Base-by-base conservation (phyloP, 1,140 invertebrate species). In the Anoplolepis gracilipes region DNA sequence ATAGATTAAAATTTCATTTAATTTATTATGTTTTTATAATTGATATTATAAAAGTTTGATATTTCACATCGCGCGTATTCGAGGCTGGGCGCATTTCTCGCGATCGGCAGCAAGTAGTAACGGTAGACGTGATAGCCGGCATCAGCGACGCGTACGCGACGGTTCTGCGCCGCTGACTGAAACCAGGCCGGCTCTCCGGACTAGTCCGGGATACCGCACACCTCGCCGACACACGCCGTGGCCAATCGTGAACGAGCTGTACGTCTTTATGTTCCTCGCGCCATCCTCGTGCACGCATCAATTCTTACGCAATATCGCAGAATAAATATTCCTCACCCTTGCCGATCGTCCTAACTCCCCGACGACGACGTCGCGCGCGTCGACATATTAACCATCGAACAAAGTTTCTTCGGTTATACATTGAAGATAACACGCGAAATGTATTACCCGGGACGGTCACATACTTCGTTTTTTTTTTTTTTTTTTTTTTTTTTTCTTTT, bases 161-260 rank as follows among this genome's bases (percentile, higher is more conserved):
- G 82, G 73, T 78, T 78, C 82, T 78, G 67, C 59, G 82, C 82
- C 82, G 82, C 61, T 65, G 72, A 85, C 82, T 85, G 82, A 85
- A 85, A 65, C 82, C 82, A 78, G 64, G 82, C 46, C 16, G 61
- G 75, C 82, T 85, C 82, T 85, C 49, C 42, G 82, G 46, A 85
- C 73, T 65, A 62, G 81, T 62, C 72, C 70, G 73, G 73, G 42
- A 42, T 59, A 59, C 61, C 61, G 82, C 82, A 77, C 73, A 65
- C 72, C 82, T 85, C 82, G 59, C 78, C 78, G 53, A 57, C 39
- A n/a, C 19, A 2, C n/a, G n/a, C 49, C 28, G 53, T 59, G 39
- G 55, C 78, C 78, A 73, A 72, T 73, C 78, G 19, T 81, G 78
- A 57, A 81, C 78, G 65, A 59, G 78, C 65, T 28, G 65, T 42